phyloP scores from a whole-genome alignment of 1,140 invertebrate genomes.

The Drosophila elegans region DNA sequence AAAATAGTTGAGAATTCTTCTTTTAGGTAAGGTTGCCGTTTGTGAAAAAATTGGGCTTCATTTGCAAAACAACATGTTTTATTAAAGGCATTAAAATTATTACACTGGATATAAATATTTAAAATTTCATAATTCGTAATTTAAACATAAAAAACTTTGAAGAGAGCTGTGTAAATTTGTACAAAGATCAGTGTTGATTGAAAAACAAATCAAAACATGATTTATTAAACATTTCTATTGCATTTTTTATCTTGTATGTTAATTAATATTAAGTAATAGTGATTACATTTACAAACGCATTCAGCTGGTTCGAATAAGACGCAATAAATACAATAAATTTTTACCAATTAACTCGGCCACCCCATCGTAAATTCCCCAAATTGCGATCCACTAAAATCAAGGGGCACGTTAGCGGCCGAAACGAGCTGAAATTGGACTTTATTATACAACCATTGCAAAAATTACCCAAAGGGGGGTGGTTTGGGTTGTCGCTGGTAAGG shows the following conservation, averaged over 20 bases:
- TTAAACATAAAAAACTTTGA: too few relatives aligned
- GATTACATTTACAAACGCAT: too few relatives aligned
- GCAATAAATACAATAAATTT: constrained; percentile 2
- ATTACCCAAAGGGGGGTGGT: constrained; percentile 27
- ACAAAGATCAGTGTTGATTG: too few relatives aligned
- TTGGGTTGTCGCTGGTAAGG: constrained; percentile 33
- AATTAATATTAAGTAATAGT: too few relatives aligned
- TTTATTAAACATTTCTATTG: too few relatives aligned
- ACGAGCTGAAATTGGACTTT: constrained; percentile 52
- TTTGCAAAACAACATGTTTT: background rate
- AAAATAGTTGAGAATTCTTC: constrained; percentile 6
- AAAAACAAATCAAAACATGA: too few relatives aligned
- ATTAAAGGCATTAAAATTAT: too few relatives aligned
- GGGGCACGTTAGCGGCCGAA: constrained; percentile 18
- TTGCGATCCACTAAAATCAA: constrained; percentile 36
- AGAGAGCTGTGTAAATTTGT: too few relatives aligned
- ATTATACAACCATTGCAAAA: constrained; percentile 51
- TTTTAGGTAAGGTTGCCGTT: background rate
- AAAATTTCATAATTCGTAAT: too few relatives aligned
- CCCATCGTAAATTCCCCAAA: constrained; percentile 13
- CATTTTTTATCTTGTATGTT: too few relatives aligned
- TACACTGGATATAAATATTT: too few relatives aligned
- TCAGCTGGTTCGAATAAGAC: too few relatives aligned
- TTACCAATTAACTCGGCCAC: constrained; percentile 22
- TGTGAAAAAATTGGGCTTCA: background rate